Percentiles rank a stretch among this genome's conserved stretches.
These are phyloP conservation scores for Philypnodon macrostomus DNA, from an alignment of 2,797 vertebrate species.

Conservation along the genomic window DNA sequence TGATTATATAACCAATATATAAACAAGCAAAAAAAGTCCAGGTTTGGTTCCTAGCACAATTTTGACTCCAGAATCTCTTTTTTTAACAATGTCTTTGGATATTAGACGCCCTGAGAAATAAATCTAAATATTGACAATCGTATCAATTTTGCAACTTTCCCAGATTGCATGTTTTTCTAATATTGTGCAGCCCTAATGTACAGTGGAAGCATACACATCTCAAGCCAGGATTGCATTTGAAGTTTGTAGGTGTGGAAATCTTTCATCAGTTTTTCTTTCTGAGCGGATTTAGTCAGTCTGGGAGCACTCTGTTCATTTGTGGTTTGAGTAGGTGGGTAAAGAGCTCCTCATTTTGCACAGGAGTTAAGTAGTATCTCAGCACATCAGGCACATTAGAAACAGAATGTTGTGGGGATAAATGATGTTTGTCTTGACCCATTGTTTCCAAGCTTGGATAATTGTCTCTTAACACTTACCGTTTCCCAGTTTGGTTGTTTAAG, in stretches of 20 bases:
- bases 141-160: too few relatives aligned
- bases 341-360: slow-evolving; percentile 28
- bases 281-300: slow-evolving; percentile 13
- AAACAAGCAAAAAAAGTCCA: too few relatives aligned
- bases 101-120: too few relatives aligned
- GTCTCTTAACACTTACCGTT: neutral
- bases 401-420: slow-evolving; percentile 18
- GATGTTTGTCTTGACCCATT: neutral
- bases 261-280: slow-evolving; percentile 25
- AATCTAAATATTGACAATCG: too few relatives aligned
- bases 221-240: slow-evolving; percentile 6
- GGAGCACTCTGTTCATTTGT: slow-evolving; percentile 26
- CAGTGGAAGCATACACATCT: neutral
- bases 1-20: too few relatives aligned
- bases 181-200: too few relatives aligned
- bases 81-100: too few relatives aligned
- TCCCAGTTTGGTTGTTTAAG: neutral
- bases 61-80: too few relatives aligned
- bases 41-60: too few relatives aligned
- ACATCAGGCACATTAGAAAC: slow-evolving; percentile 37
- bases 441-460: neutral
- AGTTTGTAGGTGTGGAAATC: slow-evolving; percentile 5
- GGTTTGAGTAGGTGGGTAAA: slow-evolving; percentile 52
- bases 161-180: too few relatives aligned
- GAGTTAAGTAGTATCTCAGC: slow-evolving; percentile 30